These are phyloP conservation scores for Homalodisca vitripennis DNA, from an alignment of 1,140 invertebrate species.

Conservation along the genomic window DNA sequence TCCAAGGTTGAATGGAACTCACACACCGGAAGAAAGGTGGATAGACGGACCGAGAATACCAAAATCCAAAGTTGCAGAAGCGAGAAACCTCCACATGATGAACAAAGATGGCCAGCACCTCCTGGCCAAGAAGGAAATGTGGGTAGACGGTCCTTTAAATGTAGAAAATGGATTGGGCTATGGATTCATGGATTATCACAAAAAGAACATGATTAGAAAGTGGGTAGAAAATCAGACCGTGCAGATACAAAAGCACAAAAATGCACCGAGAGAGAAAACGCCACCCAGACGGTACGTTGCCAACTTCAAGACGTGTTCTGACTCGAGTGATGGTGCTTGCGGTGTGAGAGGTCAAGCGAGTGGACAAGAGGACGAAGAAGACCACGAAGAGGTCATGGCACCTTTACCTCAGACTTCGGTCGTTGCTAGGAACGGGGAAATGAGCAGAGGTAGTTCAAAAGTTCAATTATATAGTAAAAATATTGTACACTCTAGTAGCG, in stretches of 20 bases:
- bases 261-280: constrained; percentile 18
- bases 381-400: constrained; percentile 37
- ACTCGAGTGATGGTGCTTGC: constrained; percentile 37
- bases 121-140: constrained; percentile 70
- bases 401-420: constrained; percentile 20
- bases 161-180: constrained; percentile 54
- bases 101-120: constrained; percentile 24
- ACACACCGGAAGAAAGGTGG: constrained; percentile 79
- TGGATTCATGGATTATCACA: constrained; percentile 88
- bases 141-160: constrained; percentile 84
- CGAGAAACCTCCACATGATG: constrained; percentile 54
- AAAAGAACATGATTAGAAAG: constrained; percentile 88
- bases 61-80: constrained; percentile 78
- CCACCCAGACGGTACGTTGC: constrained; percentile 59
- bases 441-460: constrained; percentile 37
- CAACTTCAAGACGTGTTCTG: constrained; percentile 60
- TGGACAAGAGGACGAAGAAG: constrained; percentile 43
- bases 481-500: too few relatives aligned
- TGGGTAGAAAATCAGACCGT: constrained; percentile 91
- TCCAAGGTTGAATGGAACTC: constrained; percentile 12
- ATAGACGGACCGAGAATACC: constrained; percentile 91
- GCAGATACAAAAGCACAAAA: constrained; percentile 56
- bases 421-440: constrained; percentile 36
- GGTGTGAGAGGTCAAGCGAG: constrained; percentile 39
- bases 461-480: background rate